Evolutionary conservation across 2,888 invertebrate species (phyloP), one percentile per base, ranked within the genome.

Genomic region (Stratiomys singularior): DNA sequence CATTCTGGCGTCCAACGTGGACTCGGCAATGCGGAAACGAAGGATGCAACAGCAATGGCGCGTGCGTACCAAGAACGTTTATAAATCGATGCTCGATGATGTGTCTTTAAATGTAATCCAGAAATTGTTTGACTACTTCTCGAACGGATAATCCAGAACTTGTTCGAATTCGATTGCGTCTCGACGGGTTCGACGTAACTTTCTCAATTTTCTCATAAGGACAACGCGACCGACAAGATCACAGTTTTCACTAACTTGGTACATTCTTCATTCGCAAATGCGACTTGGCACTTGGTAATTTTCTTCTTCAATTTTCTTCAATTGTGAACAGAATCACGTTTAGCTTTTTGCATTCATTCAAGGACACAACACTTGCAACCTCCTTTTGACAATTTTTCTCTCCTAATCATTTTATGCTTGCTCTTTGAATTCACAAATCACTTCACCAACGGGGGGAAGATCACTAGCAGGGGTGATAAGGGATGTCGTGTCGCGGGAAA

Each of bases 361-460:
- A 18, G 15, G 52, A 15, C 52, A 18, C 52, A 52, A 5, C 15
- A 9, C 4, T 52, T 52, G 3, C 7, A 18, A 64, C 13, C 18
- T 64, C 18, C 30, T 64, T 64, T 64, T 11, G 15, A 11, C 25
- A 52, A 52, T 71, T 72, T 58, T 25, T 23, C 60, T 25, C 60
- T 60, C 60, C 28, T 9, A 37, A 37, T 37, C 9, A 5, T 5
- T 21, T 21, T 60, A 23, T 60, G 18, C 60, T 60, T 11, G 18
- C 11, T 21, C 18, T 23, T 37, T 37, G 15, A 52, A 13, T 52
- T 52, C 52, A 52, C 52, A 52, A 37, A 52, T 58, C 60, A 74
- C 74, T 58, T 4, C 74, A 74, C 74, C 60, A 74, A 74, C 74
- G 58, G 60, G 52, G 60, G 37, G 0, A 74, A 60, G 58, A 74